phyloP scores from a whole-genome alignment of 2,888 invertebrate genomes.

The Melanostoma mellinum region DNA sequence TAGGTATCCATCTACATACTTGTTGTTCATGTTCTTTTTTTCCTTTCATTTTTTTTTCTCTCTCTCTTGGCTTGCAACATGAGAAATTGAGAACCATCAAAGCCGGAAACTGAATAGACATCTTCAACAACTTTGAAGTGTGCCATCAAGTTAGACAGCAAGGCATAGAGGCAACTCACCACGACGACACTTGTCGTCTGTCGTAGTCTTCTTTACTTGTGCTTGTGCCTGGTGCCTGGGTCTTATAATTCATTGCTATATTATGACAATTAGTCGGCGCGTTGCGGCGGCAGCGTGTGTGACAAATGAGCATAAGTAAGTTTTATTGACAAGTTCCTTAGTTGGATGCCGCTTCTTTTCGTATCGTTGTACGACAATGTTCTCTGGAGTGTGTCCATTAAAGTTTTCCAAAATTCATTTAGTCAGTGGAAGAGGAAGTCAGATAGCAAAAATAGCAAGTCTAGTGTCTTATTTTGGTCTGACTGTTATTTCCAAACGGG shows the following conservation, averaged over 20 bases:
- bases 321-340: neutral
- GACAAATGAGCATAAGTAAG: conserved; percentile 34
- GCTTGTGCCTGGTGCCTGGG: too few species aligned
- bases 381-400: conserved; percentile 28
- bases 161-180: neutral
- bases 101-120: conserved; percentile 53
- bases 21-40: too few species aligned
- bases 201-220: neutral
- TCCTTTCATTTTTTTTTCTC: neutral
- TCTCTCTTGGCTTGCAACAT: conserved; percentile 21
- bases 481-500: conserved; percentile 29
- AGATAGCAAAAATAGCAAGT: neutral
- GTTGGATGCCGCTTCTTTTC: neutral
- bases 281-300: conserved; percentile 29
- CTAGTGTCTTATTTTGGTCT: conserved; percentile 37
- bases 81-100: conserved; percentile 13
- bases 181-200: conserved; percentile 3
- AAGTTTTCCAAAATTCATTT: neutral
- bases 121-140: conserved; percentile 23
- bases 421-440: neutral
- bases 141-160: conserved; percentile 37
- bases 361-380: conserved; percentile 8
- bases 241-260: neutral
- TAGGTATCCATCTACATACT: too few species aligned
- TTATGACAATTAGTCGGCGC: conserved; percentile 26